Evolutionary conservation across 2,113 vertebrate species (phyloP).

Genomic region (Aphelocoma coerulescens): DNA sequence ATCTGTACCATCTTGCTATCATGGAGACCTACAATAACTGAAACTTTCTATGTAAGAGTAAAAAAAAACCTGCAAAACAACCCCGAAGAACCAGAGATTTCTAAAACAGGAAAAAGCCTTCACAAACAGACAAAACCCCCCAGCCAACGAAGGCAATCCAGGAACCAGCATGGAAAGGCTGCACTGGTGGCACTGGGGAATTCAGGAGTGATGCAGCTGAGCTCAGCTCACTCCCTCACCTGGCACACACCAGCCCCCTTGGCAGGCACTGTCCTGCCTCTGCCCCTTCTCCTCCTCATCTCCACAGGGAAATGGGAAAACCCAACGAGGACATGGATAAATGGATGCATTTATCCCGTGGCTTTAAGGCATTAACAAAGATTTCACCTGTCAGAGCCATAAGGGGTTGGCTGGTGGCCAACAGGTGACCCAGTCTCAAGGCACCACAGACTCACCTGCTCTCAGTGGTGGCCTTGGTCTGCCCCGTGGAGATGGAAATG

Average conservation of each 20-base stretch:
- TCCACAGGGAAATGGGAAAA: not conserved
- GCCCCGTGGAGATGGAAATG: not conserved
- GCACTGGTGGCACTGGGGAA: not conserved
- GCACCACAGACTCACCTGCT: not conserved
- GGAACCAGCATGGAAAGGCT: not conserved
- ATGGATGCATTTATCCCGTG: accelerated
- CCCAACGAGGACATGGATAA: accelerated
- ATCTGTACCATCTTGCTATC: not conserved
- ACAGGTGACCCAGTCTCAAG: not conserved
- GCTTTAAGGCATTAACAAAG: not conserved
- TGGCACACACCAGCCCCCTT: not conserved
- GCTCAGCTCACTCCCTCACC: not conserved
- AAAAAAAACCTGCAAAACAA: not conserved
- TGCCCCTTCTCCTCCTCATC: not conserved
- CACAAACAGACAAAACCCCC: not conserved
- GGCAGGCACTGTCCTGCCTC: not conserved
- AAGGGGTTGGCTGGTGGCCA: not conserved
- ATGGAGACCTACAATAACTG: not conserved
- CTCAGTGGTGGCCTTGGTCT: not conserved
- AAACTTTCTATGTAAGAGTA: not conserved
- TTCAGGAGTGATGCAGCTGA: not conserved
- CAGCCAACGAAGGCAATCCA: not conserved
- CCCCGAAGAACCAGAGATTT: not conserved
- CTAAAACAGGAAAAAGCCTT: not conserved
- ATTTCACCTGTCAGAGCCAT: not conserved